A percentile compares a stretch with the other conserved stretches of the same genome.
phyloP scores from a whole-genome alignment of 2,888 invertebrate genomes.

The Ptychoptera albimana region DNA sequence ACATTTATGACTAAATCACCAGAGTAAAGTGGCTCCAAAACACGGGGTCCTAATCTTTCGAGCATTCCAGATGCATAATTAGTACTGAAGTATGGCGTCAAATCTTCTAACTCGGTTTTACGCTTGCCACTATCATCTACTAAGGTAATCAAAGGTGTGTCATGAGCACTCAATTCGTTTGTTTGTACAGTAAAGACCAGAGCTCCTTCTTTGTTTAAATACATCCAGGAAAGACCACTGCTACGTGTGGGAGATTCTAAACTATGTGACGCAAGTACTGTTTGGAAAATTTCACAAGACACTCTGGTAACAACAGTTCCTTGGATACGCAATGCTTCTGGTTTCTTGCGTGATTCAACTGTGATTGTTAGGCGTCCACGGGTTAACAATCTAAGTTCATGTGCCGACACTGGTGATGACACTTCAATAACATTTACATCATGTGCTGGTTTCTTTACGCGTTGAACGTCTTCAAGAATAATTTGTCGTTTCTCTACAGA shows the following conservation, averaged over 20 bases:
- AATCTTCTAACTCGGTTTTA: slow-evolving; percentile 56
- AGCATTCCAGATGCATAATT: slow-evolving; percentile 56
- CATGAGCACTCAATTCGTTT: slow-evolving; percentile 40
- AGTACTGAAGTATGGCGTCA: slow-evolving; percentile 42
- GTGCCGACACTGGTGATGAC: slow-evolving; percentile 57
- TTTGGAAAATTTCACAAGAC: slow-evolving; percentile 67
- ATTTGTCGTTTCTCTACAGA: slow-evolving; percentile 55
- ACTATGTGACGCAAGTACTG: slow-evolving; percentile 42
- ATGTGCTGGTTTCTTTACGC: slow-evolving; percentile 53
- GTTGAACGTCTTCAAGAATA: slow-evolving; percentile 53
- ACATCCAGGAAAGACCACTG: slow-evolving; percentile 63
- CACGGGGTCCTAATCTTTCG: slow-evolving; percentile 60
- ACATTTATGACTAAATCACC: slow-evolving; percentile 69
- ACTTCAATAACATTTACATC: slow-evolving; percentile 66
- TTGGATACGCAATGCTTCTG: slow-evolving; percentile 44
- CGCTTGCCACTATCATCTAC: slow-evolving; percentile 57
- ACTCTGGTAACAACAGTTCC: slow-evolving; percentile 59
- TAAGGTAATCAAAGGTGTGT: slow-evolving; percentile 49
- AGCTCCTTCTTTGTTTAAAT: slow-evolving; percentile 60
- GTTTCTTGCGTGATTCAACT: slow-evolving; percentile 50
- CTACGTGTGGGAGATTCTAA: slow-evolving; percentile 30
- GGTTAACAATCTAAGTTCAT: slow-evolving; percentile 58
- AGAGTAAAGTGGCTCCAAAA: slow-evolving; percentile 66
- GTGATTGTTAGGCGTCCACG: slow-evolving; percentile 58
- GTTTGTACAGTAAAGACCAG: slow-evolving; percentile 62